Conservation (phyloP, 2,888 invertebrate genomes). For the Erebia ligea region DNA sequence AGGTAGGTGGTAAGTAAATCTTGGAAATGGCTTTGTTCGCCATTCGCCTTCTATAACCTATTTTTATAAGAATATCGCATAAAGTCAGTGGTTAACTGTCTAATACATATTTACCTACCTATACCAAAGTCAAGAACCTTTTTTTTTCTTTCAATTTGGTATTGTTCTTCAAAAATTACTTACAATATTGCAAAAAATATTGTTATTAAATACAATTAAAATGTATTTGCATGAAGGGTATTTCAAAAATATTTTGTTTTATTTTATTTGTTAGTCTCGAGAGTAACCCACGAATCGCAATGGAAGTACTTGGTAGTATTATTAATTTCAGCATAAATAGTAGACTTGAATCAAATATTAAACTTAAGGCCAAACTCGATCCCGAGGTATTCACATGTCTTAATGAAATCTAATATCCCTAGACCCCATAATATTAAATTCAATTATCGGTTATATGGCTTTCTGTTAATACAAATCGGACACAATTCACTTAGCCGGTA, state of each 20-base stretch:
- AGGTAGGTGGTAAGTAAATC: neutral
- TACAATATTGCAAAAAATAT: too few relatives aligned
- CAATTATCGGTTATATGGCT: slow-evolving; percentile 12
- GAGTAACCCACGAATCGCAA: neutral
- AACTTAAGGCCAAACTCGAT: neutral
- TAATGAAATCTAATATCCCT: slow-evolving; percentile 11
- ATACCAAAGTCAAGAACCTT: too few relatives aligned
- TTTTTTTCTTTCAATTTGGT: too few relatives aligned
- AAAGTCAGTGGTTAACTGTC: neutral
- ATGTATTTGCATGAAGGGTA: too few relatives aligned
- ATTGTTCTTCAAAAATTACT: too few relatives aligned
- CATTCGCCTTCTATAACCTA: neutral
- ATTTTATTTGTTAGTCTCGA: neutral
- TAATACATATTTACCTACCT: too few relatives aligned
- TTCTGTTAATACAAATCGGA: slow-evolving; percentile 4
- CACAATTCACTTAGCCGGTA: slow-evolving; percentile 4
- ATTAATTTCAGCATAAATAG: neutral
- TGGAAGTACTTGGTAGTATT: neutral
- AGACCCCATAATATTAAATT: slow-evolving; percentile 14
- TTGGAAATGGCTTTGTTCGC: neutral
- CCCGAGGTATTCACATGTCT: slow-evolving; percentile 6
- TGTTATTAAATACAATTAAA: too few relatives aligned
- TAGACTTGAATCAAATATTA: neutral
- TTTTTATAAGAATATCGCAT: neutral
- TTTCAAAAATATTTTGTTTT: neutral